These are phyloP conservation scores for Sarcophaga bullata DNA, from an alignment of 1,140 invertebrate genomes.

Conservation along the genomic window DNA sequence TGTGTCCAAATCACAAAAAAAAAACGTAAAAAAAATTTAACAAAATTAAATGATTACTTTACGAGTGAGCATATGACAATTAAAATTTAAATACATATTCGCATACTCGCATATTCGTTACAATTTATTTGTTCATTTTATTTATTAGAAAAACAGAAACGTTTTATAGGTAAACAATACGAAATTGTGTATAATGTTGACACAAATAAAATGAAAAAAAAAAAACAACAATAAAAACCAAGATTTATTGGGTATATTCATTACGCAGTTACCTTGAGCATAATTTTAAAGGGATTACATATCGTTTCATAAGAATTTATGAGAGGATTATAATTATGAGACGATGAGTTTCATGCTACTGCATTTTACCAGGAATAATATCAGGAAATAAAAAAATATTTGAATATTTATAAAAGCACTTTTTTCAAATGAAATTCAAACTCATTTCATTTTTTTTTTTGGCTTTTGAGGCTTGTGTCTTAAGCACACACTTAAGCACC, in stretches of 20 bases:
- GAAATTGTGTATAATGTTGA: background rate
- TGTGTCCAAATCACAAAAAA: background rate
- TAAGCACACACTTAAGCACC: no score
- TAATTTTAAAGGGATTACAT: background rate
- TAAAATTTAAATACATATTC: background rate
- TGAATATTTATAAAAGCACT: no score
- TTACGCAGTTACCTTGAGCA: background rate
- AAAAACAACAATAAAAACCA: no score
- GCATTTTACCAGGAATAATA: no score
- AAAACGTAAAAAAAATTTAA: background rate
- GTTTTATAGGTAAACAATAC: conserved; percentile 8
- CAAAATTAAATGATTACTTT: background rate
- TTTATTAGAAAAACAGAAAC: background rate
- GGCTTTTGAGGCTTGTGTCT: no score
- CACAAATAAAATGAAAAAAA: background rate
- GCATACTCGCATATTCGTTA: background rate
- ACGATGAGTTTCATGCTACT: no score
- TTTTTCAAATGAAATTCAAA: no score
- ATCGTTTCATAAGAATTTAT: background rate
- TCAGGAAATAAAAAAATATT: no score
- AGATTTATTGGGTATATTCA: background rate
- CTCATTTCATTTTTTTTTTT: no score
- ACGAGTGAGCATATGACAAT: background rate
- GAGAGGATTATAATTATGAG: no score
- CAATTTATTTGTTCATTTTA: background rate